Evolutionary conservation across 2,888 invertebrate genomes (phyloP).

Genomic region (Rhorus exstirpatorius): DNA sequence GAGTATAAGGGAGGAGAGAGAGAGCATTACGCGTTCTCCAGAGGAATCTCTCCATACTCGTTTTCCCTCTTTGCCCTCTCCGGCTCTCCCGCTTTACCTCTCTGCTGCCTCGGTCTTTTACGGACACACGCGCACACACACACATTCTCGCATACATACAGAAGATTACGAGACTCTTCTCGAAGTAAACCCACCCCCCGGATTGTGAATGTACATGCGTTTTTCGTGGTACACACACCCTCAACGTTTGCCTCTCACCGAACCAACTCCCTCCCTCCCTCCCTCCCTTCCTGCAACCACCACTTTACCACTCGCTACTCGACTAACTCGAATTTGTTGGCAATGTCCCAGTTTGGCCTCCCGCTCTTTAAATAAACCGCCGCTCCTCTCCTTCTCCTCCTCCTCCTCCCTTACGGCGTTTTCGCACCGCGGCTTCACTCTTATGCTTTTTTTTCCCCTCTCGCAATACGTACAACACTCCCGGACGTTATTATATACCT

Average conservation of each 20-base stretch:
- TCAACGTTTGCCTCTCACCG: constrained; percentile 77
- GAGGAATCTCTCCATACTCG: constrained; percentile 22
- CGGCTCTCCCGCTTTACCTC: constrained; percentile 40
- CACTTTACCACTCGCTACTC: constrained; percentile 81
- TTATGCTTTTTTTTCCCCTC: background rate
- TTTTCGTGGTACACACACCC: constrained; percentile 38
- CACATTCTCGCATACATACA: background rate
- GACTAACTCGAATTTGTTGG: constrained; percentile 82
- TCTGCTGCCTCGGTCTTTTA: background rate
- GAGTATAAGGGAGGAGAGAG: background rate
- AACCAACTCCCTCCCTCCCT: constrained; percentile 45
- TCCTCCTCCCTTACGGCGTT: constrained; percentile 42
- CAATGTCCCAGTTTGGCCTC: constrained; percentile 83
- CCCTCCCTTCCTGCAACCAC: constrained; percentile 72
- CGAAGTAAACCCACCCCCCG: constrained; percentile 1
- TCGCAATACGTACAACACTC: constrained; percentile 13
- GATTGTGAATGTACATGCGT: background rate
- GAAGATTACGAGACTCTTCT: background rate
- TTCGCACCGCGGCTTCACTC: constrained; percentile 50
- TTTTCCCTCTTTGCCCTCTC: constrained; percentile 52
- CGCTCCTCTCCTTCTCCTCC: constrained; percentile 18
- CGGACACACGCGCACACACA: background rate
- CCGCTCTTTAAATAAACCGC: constrained; percentile 77
- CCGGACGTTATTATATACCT: background rate
- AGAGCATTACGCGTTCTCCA: constrained; percentile 36